Evolutionary conservation across 2,888 invertebrate species (phyloP).

Genomic region (Drosophila affinis): DNA sequence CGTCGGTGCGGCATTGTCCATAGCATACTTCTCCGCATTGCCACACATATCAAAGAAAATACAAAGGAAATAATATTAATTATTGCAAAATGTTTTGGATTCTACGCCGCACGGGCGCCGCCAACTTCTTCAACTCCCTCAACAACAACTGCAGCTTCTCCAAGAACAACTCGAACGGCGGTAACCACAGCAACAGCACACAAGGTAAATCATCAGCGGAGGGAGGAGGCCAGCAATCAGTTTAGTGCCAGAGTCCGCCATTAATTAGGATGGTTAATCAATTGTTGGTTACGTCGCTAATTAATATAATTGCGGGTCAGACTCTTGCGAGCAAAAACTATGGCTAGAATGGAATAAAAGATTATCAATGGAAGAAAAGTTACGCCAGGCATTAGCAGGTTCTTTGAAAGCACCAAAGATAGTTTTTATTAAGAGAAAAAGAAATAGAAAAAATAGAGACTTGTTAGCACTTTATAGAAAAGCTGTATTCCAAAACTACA

Average conservation of each 20-base stretch:
- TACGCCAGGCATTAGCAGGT: background rate
- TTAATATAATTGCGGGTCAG: constrained; percentile 26
- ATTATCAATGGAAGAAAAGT: background rate
- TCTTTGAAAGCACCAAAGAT: background rate
- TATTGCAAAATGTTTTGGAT: constrained; percentile 75
- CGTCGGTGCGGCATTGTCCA: constrained; percentile 61
- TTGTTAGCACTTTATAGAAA: too few species aligned
- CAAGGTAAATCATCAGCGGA: constrained; percentile 56
- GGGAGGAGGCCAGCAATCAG: constrained; percentile 10
- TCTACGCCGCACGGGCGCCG: constrained; percentile 75
- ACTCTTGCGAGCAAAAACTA: constrained; percentile 8
- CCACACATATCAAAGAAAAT: constrained; percentile 31
- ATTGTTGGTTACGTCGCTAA: constrained; percentile 11
- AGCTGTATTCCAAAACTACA: too few species aligned
- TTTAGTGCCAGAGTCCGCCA: constrained; percentile 1
- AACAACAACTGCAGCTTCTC: constrained; percentile 77
- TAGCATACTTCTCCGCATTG: constrained; percentile 47
- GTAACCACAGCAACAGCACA: constrained; percentile 69
- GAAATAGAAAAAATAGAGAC: too few species aligned
- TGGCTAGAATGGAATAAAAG: constrained; percentile 5
- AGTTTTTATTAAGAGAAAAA: background rate
- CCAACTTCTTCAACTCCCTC: constrained; percentile 76
- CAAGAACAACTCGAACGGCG: constrained; percentile 61
- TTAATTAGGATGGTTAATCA: constrained; percentile 43
- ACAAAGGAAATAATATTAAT: background rate